Evolutionary conservation across 1,140 invertebrate genomes (phyloP).

Genomic region (Trichonephila inaurata): DNA sequence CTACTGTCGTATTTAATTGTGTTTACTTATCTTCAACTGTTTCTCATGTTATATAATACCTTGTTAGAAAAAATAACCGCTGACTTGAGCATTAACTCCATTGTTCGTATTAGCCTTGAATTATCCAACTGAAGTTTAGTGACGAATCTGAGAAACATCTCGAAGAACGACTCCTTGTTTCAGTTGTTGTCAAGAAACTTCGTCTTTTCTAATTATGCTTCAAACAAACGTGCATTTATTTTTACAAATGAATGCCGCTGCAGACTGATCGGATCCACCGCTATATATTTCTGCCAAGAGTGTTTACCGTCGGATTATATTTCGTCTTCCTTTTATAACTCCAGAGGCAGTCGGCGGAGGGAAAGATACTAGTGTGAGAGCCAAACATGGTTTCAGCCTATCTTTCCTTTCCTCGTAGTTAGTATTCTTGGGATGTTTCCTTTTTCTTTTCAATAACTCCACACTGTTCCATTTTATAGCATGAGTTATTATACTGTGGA

Average conservation of each 20-base stretch:
- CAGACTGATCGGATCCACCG: background rate
- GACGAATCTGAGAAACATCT: background rate
- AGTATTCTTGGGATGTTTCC: too few species aligned
- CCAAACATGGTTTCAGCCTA: constrained; percentile 51
- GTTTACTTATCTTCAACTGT: background rate
- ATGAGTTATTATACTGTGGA: too few species aligned
- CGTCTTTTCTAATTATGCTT: constrained; percentile 49
- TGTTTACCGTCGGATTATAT: constrained; percentile 63
- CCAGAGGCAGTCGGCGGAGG: background rate
- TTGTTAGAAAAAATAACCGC: background rate
- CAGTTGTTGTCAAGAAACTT: background rate
- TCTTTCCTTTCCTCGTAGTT: background rate
- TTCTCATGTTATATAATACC: background rate
- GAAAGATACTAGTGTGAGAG: background rate
- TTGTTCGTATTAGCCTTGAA: background rate
- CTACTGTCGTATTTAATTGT: background rate
- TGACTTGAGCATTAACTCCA: background rate
- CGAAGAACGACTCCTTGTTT: background rate
- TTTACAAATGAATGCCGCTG: constrained; percentile 49
- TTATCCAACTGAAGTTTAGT: background rate
- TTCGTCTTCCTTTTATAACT: constrained; percentile 65
- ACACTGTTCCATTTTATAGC: background rate
- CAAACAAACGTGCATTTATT: constrained; percentile 42
- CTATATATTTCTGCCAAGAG: constrained; percentile 36
- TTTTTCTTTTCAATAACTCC: background rate